Evolutionary conservation across 1,140 invertebrate species (phyloP), one percentile per base, ranked within the genome.

Genomic region (Drosophila insularis): DNA sequence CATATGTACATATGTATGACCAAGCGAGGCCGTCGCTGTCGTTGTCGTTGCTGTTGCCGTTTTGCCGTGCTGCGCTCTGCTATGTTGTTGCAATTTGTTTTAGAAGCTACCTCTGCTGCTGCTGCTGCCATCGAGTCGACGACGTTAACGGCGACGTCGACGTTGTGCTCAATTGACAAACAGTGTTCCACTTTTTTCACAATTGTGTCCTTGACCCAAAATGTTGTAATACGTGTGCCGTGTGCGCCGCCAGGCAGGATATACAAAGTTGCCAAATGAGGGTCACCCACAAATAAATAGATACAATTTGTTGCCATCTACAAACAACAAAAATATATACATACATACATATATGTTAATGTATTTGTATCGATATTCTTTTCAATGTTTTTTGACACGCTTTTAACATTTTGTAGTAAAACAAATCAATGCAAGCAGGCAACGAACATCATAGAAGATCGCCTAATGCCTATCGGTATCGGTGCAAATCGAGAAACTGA

Each of bases 131-230:
- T 50, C 43, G 43, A 21, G 64, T n/a, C 39, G 39, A 11, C 39
- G 27, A 6, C 43, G 40, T 19, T 17, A 39, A 50, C 58, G 37
- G 58, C 19, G 53, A 58, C 58, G 46, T 66, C 55, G 40, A 21
- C 55, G 56, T 35, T 68, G 65, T 61, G 56, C 65, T 62, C 43
- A 68, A 68, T 68, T 68, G 43, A 43, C 17, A 63, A 50, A 46
- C 35, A 17, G 46, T 53, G 67, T 66, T 59, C 74, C 67, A 65
- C 60, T 63, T 77, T 77, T 77, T 66, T 61, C 43, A 56, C 63
- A 62, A 23, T 40, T 58, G 74, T 58, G 74, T 77, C 74, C 74
- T 77, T 77, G 74, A 77, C 74, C 74, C 58, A 77, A 40, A 71
- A 77, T 56, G 39, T 50, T 50, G 43, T 50, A 50, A 50, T 50